Evolutionary conservation across 2,888 invertebrate genomes (phyloP), one percentile per base, ranked within the genome.

Genomic region (Lumbricus terrestris): DNA sequence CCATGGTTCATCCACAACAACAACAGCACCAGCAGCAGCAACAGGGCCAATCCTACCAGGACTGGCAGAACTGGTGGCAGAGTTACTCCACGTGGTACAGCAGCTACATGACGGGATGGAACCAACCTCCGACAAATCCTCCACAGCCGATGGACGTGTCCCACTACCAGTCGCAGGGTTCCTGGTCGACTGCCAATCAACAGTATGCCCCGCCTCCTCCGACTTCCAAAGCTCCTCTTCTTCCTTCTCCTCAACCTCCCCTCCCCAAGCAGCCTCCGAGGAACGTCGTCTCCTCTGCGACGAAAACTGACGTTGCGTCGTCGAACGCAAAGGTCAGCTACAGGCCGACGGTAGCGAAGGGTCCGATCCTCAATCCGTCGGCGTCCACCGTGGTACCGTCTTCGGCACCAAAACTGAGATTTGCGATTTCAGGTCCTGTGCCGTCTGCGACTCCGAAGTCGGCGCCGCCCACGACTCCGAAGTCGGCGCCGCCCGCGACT

Each of bases 101-200:
- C 20, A 85, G 37, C 35, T 85, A 85, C 16, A 85, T 85, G 85
- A 23, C 85, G 34, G 85, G 85, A 34, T 85, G 85, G 85, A 85
- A 85, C 34, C 85, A 85, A 23, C 85, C 34, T 15, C 85, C 34
- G 34, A 20, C 18, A 15, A 18, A 35, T 34, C 85, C 3, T 34
- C 85, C 1, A 35, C 85, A 35, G 85, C 85, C 1, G 85, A 34
- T 15, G 16, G 85, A 85, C 23, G 5, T 18, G 16, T 34, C 34
- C 3, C 85, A 85, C 85, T 85, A 85, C 85, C 37, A 34, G 37
- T 85, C 85, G 5, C 85, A 85, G 35, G 85, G 85, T 20, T 85
- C 85, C 35, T 85, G 85, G 85, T 34, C 85, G 5, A 11, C 85
- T 37, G 23, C 85, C 85, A 34, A 34, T 34, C 85, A 85, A 85